Percentiles rank a stretch among this genome's conserved stretches.
Conservation (phyloP, 2,113 vertebrate genomes). For the Centrocercus urophasianus region DNA sequence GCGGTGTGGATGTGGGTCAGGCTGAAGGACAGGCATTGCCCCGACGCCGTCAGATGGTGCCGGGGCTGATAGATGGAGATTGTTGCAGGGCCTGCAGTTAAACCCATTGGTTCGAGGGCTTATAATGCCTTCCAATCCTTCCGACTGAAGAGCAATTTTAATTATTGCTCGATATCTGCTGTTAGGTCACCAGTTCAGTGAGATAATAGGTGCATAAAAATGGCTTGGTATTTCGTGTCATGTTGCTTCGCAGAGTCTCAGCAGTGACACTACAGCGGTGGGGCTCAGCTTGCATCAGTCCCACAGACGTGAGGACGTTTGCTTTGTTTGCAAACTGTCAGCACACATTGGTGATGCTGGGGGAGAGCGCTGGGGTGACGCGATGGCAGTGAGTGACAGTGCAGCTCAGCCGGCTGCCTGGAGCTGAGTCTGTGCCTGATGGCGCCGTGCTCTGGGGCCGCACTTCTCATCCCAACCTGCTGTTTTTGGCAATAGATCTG, state of each 20-base stretch:
- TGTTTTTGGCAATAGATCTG: constrained; percentile 82
- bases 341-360: accelerated
- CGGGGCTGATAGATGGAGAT: constrained; percentile 6
- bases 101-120: constrained; percentile 3
- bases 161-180: constrained; percentile 25
- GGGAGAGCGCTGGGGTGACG: not conserved
- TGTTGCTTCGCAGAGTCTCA: not conserved
- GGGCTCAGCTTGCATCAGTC: not conserved
- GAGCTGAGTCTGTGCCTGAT: not conserved
- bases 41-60: not conserved
- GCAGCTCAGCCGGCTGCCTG: not conserved
- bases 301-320: not conserved
- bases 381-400: not conserved
- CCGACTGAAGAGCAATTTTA: constrained; percentile 25
- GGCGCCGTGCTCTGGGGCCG: accelerated
- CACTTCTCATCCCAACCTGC: accelerated
- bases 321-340: constrained; percentile 24
- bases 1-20: not conserved
- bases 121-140: not conserved
- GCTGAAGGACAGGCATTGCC: not conserved
- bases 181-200: accelerated
- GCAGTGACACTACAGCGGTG: not conserved
- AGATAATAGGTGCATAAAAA: not conserved
- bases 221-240: not conserved
- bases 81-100: not conserved